Percentiles rank a stretch among this genome's conserved stretches.
phyloP scores from a whole-genome alignment of 2,113 vertebrate species.

The Otus sunia region DNA sequence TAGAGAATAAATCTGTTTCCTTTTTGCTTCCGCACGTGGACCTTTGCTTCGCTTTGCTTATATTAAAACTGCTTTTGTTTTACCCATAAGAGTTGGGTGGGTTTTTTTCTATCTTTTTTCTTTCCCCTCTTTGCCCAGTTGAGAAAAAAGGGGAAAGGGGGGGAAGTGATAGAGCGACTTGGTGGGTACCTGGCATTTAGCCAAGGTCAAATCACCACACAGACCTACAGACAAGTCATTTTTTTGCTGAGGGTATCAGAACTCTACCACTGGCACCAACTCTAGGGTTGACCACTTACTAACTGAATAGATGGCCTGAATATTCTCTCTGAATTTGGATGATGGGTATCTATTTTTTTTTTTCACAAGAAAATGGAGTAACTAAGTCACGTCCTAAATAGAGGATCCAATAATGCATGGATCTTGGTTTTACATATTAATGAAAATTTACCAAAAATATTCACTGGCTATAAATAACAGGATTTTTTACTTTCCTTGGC shows the following conservation, averaged over 20 bases:
- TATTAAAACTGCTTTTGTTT: no score
- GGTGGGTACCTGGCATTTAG: no score
- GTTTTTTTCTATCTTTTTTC: no score
- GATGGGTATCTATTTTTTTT: background rate
- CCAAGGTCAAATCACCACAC: no score
- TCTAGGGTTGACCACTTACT: background rate
- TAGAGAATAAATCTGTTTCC: no score
- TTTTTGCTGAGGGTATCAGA: background rate
- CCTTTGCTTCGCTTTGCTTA: no score
- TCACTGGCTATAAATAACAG: background rate
- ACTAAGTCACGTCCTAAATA: background rate
- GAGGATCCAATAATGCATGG: background rate
- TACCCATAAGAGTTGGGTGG: no score
- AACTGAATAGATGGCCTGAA: background rate
- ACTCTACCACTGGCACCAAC: background rate
- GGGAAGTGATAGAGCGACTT: no score
- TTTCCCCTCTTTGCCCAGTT: no score
- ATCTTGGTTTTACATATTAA: background rate
- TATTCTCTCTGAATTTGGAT: background rate
- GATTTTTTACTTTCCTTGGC: background rate
- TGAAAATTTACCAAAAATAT: background rate
- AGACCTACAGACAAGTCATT: background rate
- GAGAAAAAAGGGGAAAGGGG: no score
- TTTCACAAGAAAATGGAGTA: background rate
- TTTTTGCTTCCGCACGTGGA: no score